A percentile compares a stretch with the other conserved stretches of the same genome.
These are phyloP conservation scores for Herminia tarsipennalis DNA, from an alignment of 2,888 invertebrate species.

Conservation along the genomic window DNA sequence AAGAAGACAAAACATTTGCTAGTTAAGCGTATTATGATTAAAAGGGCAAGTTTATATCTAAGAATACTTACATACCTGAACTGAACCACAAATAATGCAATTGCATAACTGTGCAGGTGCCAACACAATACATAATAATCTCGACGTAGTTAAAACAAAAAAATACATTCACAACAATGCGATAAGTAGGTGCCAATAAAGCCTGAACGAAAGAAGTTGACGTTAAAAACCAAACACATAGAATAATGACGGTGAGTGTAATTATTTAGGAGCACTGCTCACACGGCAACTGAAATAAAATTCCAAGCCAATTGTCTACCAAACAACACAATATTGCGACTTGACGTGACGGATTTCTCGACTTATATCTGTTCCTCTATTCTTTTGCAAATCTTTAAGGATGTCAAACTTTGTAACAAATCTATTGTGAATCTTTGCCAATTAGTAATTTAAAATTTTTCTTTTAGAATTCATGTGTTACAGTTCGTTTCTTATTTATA, in stretches of 20 bases:
- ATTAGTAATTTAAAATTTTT: too few relatives aligned
- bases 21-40: too few relatives aligned
- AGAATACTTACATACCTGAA: not conserved
- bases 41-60: too few relatives aligned
- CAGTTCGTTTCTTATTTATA: too few relatives aligned
- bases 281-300: not conserved
- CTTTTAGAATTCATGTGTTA: too few relatives aligned
- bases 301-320: not conserved
- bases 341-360: not conserved
- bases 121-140: slow-evolving; percentile 37
- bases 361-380: too few relatives aligned
- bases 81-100: slow-evolving; percentile 4
- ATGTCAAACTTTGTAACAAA: too few relatives aligned
- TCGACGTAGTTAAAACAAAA: slow-evolving; percentile 28
- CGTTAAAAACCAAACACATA: slow-evolving; percentile 43
- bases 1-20: too few relatives aligned
- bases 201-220: slow-evolving; percentile 55
- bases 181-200: slow-evolving; percentile 63
- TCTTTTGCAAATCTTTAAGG: too few relatives aligned
- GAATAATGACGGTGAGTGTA: slow-evolving; percentile 52
- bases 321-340: not conserved
- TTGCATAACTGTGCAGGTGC: slow-evolving; percentile 64
- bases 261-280: slow-evolving; percentile 4
- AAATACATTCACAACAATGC: slow-evolving; percentile 47
- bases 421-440: too few relatives aligned